phyloP scores from a whole-genome alignment of 2,888 invertebrate species.

The Colletes collaris region DNA sequence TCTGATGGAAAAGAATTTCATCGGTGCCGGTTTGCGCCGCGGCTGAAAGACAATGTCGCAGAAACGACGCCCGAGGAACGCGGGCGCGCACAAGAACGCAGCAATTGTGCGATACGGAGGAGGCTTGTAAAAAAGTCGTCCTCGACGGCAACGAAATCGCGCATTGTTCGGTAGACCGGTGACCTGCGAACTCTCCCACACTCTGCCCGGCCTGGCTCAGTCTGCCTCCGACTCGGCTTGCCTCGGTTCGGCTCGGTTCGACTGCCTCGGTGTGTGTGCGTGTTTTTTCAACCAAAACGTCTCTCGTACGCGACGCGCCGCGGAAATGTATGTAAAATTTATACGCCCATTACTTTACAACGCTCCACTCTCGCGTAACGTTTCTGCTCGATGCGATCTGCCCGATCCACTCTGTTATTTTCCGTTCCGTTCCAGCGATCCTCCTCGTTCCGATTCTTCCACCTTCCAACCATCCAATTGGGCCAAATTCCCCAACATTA shows the following conservation, averaged over 20 bases:
- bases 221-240: constrained; percentile 10
- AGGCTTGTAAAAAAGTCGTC: constrained; percentile 64
- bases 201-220: constrained; percentile 49
- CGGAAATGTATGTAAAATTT: constrained; percentile 34
- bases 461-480: too few species aligned
- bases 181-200: constrained; percentile 82
- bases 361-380: too few species aligned
- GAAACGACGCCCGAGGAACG: constrained; percentile 35
- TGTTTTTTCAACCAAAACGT: constrained; percentile 45
- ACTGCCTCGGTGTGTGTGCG: constrained; percentile 5
- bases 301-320: neutral
- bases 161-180: constrained; percentile 78
- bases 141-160: constrained; percentile 71
- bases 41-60: constrained; percentile 32
- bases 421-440: too few species aligned
- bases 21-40: neutral
- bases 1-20: constrained; percentile 25
- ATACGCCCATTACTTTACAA: neutral
- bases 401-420: too few species aligned
- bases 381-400: too few species aligned
- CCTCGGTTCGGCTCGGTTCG: constrained; percentile 8
- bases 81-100: constrained; percentile 29
- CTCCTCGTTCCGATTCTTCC: too few species aligned
- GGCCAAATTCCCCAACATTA: too few species aligned
- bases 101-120: constrained; percentile 56